Conservation (phyloP, 2,888 invertebrate species). For the Ommatoiulus sabulosus region DNA sequence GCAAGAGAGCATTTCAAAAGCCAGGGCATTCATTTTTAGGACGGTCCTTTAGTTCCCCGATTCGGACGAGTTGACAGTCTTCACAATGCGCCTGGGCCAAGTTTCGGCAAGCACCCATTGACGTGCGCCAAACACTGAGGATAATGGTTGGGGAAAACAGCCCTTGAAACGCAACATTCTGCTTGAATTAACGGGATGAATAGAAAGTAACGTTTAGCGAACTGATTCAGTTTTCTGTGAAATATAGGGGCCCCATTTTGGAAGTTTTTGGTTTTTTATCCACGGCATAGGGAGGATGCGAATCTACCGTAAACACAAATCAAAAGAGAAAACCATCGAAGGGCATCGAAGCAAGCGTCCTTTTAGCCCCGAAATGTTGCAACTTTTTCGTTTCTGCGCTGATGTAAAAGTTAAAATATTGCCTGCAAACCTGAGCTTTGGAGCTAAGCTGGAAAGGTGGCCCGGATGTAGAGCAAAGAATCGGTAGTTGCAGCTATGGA, state of each 20-base stretch:
- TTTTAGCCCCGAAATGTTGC: not conserved
- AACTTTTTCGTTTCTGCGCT: not conserved
- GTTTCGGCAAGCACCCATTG: not conserved
- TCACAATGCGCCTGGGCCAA: not conserved
- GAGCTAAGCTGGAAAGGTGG: not conserved
- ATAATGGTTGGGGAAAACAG: slow-evolving; percentile 43
- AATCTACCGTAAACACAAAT: slow-evolving; percentile 8
- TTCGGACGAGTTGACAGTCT: not conserved
- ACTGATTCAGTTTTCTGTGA: slow-evolving; percentile 35
- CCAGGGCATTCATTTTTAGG: not conserved
- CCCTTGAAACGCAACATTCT: slow-evolving; percentile 22
- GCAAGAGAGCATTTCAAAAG: slow-evolving; percentile 19
- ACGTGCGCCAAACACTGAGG: not conserved
- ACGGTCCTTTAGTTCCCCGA: not conserved
- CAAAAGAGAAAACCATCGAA: not conserved
- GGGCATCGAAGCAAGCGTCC: not conserved
- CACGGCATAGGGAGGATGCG: not conserved
- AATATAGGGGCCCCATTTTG: not conserved
- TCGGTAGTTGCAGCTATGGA: too few species aligned
- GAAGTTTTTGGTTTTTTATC: not conserved
- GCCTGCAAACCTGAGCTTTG: too few species aligned
- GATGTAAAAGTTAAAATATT: not conserved
- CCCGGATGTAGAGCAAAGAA: not conserved
- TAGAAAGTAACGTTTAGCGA: not conserved
- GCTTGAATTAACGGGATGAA: slow-evolving; percentile 19